phyloP scores from a whole-genome alignment of 2,113 vertebrate genomes.

The Pelvicachromis taeniatus region DNA sequence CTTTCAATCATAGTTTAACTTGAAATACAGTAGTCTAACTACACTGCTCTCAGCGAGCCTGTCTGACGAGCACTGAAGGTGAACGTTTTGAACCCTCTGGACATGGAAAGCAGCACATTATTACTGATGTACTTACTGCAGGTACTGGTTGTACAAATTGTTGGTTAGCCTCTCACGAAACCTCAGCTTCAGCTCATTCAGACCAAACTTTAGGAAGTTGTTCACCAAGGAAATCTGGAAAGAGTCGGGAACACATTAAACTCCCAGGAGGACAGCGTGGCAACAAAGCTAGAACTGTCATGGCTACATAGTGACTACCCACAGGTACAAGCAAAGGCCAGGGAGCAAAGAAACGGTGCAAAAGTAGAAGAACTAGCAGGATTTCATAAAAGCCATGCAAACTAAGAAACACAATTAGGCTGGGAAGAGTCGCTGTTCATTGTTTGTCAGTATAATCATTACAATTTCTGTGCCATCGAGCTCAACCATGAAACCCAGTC shows the following conservation, averaged over 20 bases:
- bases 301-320: neutral
- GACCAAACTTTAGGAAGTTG: slow-evolving; percentile 93
- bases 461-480: neutral
- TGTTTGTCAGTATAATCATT: neutral
- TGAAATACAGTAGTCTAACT: neutral
- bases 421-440: neutral
- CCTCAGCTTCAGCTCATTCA: slow-evolving; percentile 91
- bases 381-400: neutral
- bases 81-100: neutral
- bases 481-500: neutral
- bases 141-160: slow-evolving; percentile 92
- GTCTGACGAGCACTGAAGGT: neutral
- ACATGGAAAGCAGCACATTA: neutral
- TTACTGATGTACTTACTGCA: slow-evolving; percentile 80
- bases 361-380: neutral
- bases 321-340: neutral
- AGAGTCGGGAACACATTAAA: neutral
- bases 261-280: neutral
- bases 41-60: neutral
- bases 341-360: neutral
- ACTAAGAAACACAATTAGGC: neutral
- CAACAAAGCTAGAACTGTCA: neutral
- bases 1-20: rapidly evolving
- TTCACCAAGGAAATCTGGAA: slow-evolving; percentile 93
- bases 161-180: slow-evolving; percentile 89